These are phyloP conservation scores for Alectoris magna DNA, from an alignment of 2,797 vertebrate species.

Conservation along the genomic window DNA sequence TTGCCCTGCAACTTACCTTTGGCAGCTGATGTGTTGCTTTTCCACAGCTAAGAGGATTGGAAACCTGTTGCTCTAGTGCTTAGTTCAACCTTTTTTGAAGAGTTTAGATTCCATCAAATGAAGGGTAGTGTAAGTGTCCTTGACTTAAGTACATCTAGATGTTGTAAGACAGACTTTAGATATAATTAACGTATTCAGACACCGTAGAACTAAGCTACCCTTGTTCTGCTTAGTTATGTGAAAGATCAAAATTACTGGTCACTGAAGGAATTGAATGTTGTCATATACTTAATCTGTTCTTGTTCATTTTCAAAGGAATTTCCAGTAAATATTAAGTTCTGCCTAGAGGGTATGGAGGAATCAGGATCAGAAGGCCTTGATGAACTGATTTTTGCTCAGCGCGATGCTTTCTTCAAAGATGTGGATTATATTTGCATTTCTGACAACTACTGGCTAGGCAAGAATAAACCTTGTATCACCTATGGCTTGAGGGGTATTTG, in stretches of 20 bases:
- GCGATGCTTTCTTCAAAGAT: slow-evolving; percentile 91
- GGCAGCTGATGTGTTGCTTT: background rate
- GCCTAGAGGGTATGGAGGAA: slow-evolving; percentile 98
- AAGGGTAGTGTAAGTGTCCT: background rate
- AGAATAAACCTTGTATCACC: slow-evolving; percentile 96
- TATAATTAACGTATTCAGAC: background rate
- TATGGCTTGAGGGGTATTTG: slow-evolving; percentile 95
- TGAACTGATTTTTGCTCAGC: slow-evolving; percentile 88
- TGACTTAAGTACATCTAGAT: background rate
- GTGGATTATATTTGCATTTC: slow-evolving; percentile 98
- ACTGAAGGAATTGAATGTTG: background rate
- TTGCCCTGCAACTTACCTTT: background rate
- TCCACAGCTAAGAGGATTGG: background rate
- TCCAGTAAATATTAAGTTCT: slow-evolving; percentile 97
- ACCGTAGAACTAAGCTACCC: background rate
- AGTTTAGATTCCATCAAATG: background rate
- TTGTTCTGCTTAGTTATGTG: background rate
- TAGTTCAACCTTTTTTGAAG: background rate
- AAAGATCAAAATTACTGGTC: background rate
- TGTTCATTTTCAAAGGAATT: slow-evolving; percentile 82
- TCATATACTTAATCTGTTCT: background rate
- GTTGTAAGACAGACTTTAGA: background rate
- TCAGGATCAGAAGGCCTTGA: slow-evolving; percentile 96
- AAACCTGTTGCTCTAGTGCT: background rate
- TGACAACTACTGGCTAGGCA: slow-evolving; percentile 99